Conservation (phyloP, 2,888 invertebrate genomes). For the Scaptomyza parva region DNA sequence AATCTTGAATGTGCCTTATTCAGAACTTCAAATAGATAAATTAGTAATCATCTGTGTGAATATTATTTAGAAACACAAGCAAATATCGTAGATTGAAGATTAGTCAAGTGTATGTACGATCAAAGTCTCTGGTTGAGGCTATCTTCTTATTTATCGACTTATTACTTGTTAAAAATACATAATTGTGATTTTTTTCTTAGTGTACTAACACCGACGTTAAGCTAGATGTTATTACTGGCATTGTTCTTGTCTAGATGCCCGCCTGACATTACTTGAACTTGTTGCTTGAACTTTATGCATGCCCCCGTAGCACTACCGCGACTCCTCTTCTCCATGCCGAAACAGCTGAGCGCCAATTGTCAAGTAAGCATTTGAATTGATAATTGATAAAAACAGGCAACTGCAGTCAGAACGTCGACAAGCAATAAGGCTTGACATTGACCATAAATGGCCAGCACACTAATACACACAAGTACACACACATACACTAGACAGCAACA, state of each 20-base stretch:
- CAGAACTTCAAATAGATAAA: no score
- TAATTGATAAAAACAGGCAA: slow-evolving; percentile 14
- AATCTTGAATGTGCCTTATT: no score
- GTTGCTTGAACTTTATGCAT: slow-evolving; percentile 63
- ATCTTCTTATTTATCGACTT: no score
- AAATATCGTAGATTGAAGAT: no score
- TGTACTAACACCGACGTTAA: not conserved
- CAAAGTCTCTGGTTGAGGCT: no score
- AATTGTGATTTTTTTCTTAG: no score
- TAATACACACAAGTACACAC: slow-evolving; percentile 12
- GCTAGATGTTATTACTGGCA: slow-evolving; percentile 5
- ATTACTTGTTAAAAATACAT: no score
- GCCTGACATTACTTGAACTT: slow-evolving; percentile 64
- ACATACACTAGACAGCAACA: slow-evolving; percentile 31
- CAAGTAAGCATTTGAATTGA: slow-evolving; percentile 34
- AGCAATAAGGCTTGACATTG: slow-evolving; percentile 48
- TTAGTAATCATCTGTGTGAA: no score
- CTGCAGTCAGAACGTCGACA: not conserved
- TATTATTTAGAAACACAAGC: no score
- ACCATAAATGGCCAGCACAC: slow-evolving; percentile 40
- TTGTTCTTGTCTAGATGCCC: not conserved
- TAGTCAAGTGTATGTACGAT: no score
- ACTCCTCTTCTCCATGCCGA: slow-evolving; percentile 25
- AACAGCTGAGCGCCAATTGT: slow-evolving; percentile 14
- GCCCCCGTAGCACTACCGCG: not conserved